Evolutionary conservation across 2,797 vertebrate species (phyloP).

Genomic region (Bucorvus abyssinicus): DNA sequence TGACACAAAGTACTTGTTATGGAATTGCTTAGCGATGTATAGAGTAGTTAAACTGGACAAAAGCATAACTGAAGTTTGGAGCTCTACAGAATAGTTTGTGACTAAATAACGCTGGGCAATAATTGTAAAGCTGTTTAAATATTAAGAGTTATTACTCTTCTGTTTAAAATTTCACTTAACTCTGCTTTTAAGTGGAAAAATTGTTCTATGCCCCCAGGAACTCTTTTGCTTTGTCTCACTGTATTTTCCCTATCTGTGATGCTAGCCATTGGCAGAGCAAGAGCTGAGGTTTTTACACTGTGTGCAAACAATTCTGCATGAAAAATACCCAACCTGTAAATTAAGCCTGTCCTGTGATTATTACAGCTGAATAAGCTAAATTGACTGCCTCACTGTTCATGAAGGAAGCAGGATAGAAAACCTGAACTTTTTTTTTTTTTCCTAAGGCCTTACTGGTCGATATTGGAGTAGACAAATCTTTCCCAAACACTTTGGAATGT

Average conservation of each 20-base stretch:
- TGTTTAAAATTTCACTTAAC: background rate
- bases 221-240: background rate
- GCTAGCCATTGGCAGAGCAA: background rate
- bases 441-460: conserved; percentile 81
- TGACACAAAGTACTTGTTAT: background rate
- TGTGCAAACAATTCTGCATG: background rate
- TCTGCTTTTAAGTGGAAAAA: background rate
- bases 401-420: background rate
- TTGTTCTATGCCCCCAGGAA: background rate
- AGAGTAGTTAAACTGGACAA: background rate
- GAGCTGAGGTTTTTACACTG: background rate
- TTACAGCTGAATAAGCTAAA: background rate
- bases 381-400: background rate
- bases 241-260: background rate
- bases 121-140: background rate
- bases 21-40: background rate
- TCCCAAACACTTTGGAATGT: background rate
- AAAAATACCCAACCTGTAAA: background rate
- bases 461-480: conserved; percentile 41
- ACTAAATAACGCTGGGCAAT: background rate
- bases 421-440: background rate
- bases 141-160: background rate
- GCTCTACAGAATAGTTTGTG: background rate
- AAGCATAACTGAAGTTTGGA: background rate
- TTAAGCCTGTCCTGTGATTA: background rate